Evolutionary conservation across 1,140 invertebrate species (phyloP).

Genomic region (Octopus bimaculoides): DNA sequence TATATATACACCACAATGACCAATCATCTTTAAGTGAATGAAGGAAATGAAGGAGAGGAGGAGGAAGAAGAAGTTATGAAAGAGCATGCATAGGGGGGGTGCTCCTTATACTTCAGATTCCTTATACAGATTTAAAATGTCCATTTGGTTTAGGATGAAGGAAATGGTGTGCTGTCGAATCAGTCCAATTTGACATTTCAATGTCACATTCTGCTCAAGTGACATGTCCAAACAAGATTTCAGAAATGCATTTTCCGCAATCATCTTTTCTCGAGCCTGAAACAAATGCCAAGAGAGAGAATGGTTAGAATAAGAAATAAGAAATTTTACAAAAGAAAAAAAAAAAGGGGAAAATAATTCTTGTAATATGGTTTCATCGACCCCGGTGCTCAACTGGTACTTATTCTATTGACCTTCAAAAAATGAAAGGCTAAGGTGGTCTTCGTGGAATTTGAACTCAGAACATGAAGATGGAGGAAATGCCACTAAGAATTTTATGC

Average conservation of each 20-base stretch:
- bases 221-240: conserved; percentile 39
- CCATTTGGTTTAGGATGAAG: conserved; percentile 57
- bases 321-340: not conserved
- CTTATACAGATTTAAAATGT: conserved; percentile 54
- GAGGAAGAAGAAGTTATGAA: not conserved
- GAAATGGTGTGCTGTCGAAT: conserved; percentile 55
- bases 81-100: not conserved
- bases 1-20: not conserved
- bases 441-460: too few species aligned
- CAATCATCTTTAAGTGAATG: not conserved
- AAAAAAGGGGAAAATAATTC: not conserved
- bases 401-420: too few species aligned
- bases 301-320: too few species aligned
- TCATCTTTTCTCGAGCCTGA: conserved; percentile 51
- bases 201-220: conserved; percentile 45
- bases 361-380: too few species aligned
- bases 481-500: too few species aligned
- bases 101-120: conserved; percentile 51
- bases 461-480: too few species aligned
- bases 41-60: not conserved
- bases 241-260: conserved; percentile 46
- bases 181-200: conserved; percentile 49
- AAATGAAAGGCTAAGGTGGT: too few species aligned
- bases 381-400: too few species aligned
- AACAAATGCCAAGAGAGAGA: conserved; percentile 20